A percentile compares a stretch with the other conserved stretches of the same genome.
Conservation (phyloP, 1,140 invertebrate genomes). For the Carposina sasakii region DNA sequence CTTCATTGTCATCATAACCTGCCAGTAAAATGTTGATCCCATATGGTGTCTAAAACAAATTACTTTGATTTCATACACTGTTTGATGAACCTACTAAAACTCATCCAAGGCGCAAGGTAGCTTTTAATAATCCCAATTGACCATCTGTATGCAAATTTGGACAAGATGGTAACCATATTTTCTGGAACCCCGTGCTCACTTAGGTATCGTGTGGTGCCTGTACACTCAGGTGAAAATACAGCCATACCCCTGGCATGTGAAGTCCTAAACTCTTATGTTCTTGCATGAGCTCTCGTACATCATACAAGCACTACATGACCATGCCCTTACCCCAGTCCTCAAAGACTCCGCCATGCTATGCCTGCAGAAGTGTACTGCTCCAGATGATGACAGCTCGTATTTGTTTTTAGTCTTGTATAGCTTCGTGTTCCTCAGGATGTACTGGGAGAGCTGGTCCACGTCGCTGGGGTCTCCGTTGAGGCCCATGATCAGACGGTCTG, state of each 20-base stretch:
- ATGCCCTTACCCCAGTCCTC: slow-evolving; percentile 79
- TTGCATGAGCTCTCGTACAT: no score
- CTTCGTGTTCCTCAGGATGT: slow-evolving; percentile 95
- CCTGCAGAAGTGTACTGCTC: slow-evolving; percentile 93
- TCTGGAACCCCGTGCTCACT: no score
- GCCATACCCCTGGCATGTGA: no score
- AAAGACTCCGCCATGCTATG: slow-evolving; percentile 93
- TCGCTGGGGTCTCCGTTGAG: slow-evolving; percentile 94
- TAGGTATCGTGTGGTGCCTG: no score
- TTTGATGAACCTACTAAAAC: not conserved
- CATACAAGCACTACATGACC: no score
- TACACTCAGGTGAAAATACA: no score
- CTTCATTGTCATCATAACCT: slow-evolving; percentile 85
- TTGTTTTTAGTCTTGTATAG: slow-evolving; percentile 98
- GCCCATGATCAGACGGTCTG: slow-evolving; percentile 90
- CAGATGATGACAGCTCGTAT: slow-evolving; percentile 91
- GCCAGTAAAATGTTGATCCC: slow-evolving; percentile 89
- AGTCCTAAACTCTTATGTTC: no score
- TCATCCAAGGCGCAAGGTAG: no score
- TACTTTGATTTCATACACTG: no score
- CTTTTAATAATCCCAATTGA: slow-evolving; percentile 11
- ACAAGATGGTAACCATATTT: no score
- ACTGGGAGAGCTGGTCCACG: slow-evolving; percentile 96
- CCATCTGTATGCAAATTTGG: slow-evolving; percentile 22
- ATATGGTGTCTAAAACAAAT: slow-evolving; percentile 80